Evolutionary conservation across 2,113 vertebrate species (phyloP).

Genomic region (Diglossa brunneiventris): DNA sequence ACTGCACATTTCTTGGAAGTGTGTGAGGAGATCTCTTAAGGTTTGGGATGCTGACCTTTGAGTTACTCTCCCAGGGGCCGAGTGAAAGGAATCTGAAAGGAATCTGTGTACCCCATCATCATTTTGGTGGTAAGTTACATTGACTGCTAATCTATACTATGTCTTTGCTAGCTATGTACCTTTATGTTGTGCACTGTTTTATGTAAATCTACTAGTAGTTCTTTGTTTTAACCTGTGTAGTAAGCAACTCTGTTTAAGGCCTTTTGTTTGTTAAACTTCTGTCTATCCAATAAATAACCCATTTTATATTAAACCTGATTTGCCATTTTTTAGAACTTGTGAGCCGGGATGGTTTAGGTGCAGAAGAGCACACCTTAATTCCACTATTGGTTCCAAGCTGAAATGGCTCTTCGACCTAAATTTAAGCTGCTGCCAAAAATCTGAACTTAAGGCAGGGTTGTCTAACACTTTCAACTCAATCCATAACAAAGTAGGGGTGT

Average conservation of each 20-base stretch:
- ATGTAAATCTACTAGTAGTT: neutral
- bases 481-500: neutral
- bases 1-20: neutral
- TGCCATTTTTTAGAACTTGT: neutral
- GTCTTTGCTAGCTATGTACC: neutral
- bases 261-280: neutral
- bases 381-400: too few relatives aligned
- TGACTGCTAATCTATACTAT: neutral
- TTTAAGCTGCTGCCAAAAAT: neutral
- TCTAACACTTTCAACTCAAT: neutral
- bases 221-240: neutral
- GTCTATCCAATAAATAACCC: neutral
- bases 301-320: neutral
- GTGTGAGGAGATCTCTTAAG: neutral
- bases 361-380: too few relatives aligned
- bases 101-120: neutral
- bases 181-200: neutral
- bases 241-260: neutral
- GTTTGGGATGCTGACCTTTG: neutral
- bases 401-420: neutral
- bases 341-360: neutral
- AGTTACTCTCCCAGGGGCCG: too few relatives aligned
- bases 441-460: neutral
- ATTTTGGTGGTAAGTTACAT: rapidly evolving
- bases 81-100: neutral